Evolutionary conservation across 2,797 vertebrate species (phyloP).

Genomic region (Sebastes diaconus): DNA sequence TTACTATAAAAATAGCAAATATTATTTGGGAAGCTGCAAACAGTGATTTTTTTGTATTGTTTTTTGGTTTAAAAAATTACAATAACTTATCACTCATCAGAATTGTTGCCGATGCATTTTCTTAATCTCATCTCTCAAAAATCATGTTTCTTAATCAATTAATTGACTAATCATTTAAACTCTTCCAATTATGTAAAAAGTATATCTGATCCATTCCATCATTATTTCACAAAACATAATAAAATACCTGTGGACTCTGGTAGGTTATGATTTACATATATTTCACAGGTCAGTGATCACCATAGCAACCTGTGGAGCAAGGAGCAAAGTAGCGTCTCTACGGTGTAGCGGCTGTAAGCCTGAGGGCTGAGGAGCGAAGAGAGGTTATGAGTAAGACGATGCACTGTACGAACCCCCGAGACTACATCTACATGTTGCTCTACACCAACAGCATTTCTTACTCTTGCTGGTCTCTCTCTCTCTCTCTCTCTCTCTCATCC

Average conservation of each 20-base stretch:
- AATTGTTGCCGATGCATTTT: not conserved
- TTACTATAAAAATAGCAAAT: not conserved
- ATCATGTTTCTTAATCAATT: not conserved
- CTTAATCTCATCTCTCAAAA: no score
- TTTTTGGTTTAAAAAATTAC: not conserved
- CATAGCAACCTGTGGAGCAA: slow-evolving; percentile 69
- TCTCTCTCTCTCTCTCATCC: not conserved
- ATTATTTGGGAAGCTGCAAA: not conserved
- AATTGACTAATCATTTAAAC: not conserved
- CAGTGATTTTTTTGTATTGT: not conserved
- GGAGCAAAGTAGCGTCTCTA: slow-evolving; percentile 17
- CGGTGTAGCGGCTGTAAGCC: slow-evolving; percentile 48
- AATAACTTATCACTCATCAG: not conserved
- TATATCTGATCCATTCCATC: not conserved
- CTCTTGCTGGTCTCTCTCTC: not conserved
- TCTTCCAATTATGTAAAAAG: not conserved
- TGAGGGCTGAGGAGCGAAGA: slow-evolving; percentile 36
- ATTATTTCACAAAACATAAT: not conserved
- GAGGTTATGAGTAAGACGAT: slow-evolving; percentile 53
- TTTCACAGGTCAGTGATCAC: slow-evolving; percentile 57
- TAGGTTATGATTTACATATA: slow-evolving; percentile 60
- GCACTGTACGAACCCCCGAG: slow-evolving; percentile 14
- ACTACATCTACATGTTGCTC: slow-evolving; percentile 27
- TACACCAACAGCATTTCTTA: slow-evolving; percentile 1
- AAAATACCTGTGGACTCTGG: slow-evolving; percentile 28